phyloP scores from a whole-genome alignment of 2,113 vertebrate species.

The Sapajus apella region DNA sequence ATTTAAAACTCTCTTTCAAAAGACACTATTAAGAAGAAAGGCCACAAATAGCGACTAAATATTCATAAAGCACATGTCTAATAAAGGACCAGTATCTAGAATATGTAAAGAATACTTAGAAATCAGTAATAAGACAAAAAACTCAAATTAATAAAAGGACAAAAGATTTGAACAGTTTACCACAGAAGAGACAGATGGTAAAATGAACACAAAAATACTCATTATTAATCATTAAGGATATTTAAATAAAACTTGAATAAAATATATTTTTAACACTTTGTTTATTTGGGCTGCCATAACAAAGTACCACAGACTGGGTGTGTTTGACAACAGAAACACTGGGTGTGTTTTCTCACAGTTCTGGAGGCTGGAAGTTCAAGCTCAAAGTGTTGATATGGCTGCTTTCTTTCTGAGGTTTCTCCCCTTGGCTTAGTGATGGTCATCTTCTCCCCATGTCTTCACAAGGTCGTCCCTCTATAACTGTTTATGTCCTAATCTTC shows the following conservation, averaged over 20 bases:
- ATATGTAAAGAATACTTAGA: not conserved
- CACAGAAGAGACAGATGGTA: not conserved
- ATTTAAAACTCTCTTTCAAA: not conserved
- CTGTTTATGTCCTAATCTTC: not conserved
- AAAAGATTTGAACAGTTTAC: not conserved
- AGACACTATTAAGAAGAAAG: not conserved
- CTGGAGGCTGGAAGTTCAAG: not conserved
- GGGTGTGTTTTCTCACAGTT: not conserved
- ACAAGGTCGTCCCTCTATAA: not conserved
- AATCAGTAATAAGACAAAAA: not conserved
- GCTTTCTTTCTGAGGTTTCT: not conserved
- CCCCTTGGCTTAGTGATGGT: not conserved
- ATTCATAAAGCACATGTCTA: not conserved
- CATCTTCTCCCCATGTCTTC: not conserved
- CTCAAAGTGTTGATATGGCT: not conserved
- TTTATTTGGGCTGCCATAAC: not conserved
- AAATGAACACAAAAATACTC: not conserved
- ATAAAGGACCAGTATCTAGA: not conserved
- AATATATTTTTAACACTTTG: not conserved
- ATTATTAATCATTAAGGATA: not conserved
- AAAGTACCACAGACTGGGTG: not conserved
- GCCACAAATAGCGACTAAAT: not conserved
- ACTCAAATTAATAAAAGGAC: not conserved
- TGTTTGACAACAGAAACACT: not conserved
- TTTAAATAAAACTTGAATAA: not conserved